Base-by-base conservation (phyloP, 1,140 invertebrate species). In the Drosophila ironensis region DNA sequence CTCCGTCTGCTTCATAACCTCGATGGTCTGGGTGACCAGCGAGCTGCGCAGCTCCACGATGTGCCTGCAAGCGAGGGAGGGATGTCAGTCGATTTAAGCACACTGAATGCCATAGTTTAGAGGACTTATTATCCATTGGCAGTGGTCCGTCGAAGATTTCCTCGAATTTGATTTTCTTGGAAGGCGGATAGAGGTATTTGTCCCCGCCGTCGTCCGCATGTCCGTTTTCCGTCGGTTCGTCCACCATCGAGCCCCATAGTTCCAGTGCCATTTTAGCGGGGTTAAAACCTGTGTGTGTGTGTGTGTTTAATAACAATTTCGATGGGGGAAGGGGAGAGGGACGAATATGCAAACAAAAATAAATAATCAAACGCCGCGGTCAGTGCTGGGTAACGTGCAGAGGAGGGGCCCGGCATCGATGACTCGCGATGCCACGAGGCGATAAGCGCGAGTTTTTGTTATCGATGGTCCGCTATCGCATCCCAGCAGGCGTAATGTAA, bases 1-100 rank as follows among this genome's bases (percentile, higher is more conserved):
- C 63, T 90, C 88, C 2, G 88, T 90, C 63, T 90, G 88, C 27
- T 90, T 90, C 88, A 90, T 90, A 45, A 90, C 88, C 56, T 90
- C 88, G 7, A 90, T 89, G 16, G 88, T 90, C 60, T 90, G 88
- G 6, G 87, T 89, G 4, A 90, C 72, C 37, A 90, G 35, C 0
- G 88, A 82, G 45, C 89, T 88, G 17, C 71, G 78, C 0, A 90
- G 47, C 63, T 88, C 86, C 8, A 90, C 35, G 17, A 19, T 38
- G 4, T 60, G 51, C 7, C 81, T 87, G 16, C 1, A 17, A 27
- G 12, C 27, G 1, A 3, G 1, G 5, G 1, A 7, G 11, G 0
- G 2, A 11, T 38, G 6, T n/a, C n/a, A n/a, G n/a, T n/a, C 24
- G 20, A 1, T 33, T 14, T n/a, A 9, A 3, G 0, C 4, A 11